Percentiles rank a stretch among this genome's conserved stretches.
phyloP scores from a whole-genome alignment of 2,888 invertebrate genomes.

The Pachycephus smyrnensis region DNA sequence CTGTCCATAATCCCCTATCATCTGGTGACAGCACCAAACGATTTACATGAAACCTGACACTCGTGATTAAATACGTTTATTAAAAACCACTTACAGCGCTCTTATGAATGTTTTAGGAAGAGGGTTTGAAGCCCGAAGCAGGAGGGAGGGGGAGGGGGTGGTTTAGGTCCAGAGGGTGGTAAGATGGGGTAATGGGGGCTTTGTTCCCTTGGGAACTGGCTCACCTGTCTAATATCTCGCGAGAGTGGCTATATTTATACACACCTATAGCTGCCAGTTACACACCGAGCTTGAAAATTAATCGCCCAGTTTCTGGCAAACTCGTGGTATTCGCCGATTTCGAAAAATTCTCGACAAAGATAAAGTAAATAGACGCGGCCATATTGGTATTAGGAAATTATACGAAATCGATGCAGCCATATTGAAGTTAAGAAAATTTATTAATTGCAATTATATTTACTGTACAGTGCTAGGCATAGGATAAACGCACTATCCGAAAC shows the following conservation, averaged over 20 bases:
- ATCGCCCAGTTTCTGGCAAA: constrained; percentile 33
- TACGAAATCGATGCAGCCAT: background rate
- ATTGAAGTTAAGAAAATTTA: background rate
- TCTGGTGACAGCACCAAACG: constrained; percentile 40
- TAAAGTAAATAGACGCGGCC: background rate
- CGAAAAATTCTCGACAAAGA: background rate
- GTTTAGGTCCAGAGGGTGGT: constrained; percentile 37
- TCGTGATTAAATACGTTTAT: constrained; percentile 62
- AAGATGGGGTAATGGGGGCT: constrained; percentile 59
- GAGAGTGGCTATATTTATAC: constrained; percentile 48
- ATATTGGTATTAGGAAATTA: no score
- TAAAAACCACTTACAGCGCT: constrained; percentile 60
- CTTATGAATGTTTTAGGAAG: constrained; percentile 57
- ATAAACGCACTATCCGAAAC: background rate
- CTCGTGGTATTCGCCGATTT: background rate
- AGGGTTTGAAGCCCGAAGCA: constrained; percentile 32
- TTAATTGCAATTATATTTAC: background rate
- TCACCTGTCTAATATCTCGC: constrained; percentile 64
- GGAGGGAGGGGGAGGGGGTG: constrained; percentile 37
- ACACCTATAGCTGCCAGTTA: constrained; percentile 37
- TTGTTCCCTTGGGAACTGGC: constrained; percentile 63
- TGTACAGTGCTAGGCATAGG: no score
- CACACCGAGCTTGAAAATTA: constrained; percentile 41
- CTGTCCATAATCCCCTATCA: constrained; percentile 29
- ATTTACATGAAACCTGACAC: constrained; percentile 54